Percentiles rank a stretch among this genome's conserved stretches.
These are phyloP conservation scores for Philhelius pedissequus DNA, from an alignment of 2,888 invertebrate species.

Conservation along the genomic window DNA sequence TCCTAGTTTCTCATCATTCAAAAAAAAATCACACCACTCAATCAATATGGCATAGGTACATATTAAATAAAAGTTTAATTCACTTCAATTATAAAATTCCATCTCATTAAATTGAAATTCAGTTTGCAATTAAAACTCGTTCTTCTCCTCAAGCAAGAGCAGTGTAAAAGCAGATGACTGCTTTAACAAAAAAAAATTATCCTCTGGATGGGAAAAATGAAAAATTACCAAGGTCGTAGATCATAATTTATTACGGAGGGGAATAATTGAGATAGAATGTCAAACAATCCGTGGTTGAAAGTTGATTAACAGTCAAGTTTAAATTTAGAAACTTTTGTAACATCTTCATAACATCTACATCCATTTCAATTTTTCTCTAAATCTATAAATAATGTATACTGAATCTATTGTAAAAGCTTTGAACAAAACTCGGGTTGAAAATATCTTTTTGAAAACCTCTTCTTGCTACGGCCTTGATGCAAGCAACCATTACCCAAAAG, in stretches of 20 bases:
- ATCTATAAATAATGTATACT: no score
- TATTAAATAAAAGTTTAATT: slow-evolving; percentile 49
- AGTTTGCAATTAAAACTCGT: slow-evolving; percentile 48
- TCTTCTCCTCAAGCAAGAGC: not conserved
- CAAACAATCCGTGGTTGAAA: no score
- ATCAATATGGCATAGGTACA: slow-evolving; percentile 34
- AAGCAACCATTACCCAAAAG: not conserved
- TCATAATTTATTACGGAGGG: not conserved
- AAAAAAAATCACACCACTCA: not conserved
- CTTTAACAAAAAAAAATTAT: slow-evolving; percentile 16
- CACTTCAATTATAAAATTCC: slow-evolving; percentile 62
- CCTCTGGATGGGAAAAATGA: not conserved
- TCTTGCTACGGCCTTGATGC: not conserved
- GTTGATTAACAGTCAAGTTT: no score
- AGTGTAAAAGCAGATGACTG: not conserved
- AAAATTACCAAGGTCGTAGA: not conserved
- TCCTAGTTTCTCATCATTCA: not conserved
- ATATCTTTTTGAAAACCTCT: not conserved
- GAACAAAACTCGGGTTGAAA: no score
- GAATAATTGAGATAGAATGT: no score
- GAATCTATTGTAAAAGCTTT: no score
- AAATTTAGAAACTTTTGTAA: no score
- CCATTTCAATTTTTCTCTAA: no score
- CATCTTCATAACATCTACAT: no score
- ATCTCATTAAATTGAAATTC: slow-evolving; percentile 62